These are phyloP conservation scores for Andinoacara biseriatus DNA, from an alignment of 2,113 vertebrate species.

Conservation along the genomic window DNA sequence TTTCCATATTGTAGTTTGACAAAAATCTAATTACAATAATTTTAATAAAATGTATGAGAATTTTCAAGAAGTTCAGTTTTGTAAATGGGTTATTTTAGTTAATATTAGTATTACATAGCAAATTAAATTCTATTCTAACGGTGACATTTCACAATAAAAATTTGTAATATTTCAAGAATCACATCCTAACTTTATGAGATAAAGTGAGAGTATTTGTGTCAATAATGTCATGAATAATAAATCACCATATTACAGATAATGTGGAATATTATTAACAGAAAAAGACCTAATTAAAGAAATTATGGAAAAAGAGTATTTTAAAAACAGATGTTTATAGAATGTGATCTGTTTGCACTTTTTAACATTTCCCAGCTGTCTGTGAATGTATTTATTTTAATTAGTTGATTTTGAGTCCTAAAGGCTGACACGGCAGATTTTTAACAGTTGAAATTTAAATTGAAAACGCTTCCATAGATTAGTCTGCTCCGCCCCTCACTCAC, in stretches of 20 bases:
- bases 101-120: too few species aligned
- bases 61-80: neutral
- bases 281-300: neutral
- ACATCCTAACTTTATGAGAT: neutral
- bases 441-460: neutral
- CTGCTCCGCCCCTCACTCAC: too few species aligned
- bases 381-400: neutral
- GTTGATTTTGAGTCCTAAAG: neutral
- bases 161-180: neutral
- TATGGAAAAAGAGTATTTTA: neutral
- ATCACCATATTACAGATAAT: neutral
- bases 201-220: neutral
- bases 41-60: neutral
- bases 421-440: neutral
- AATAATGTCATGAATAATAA: neutral
- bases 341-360: neutral
- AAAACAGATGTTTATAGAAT: neutral
- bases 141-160: neutral
- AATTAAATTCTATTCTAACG: too few species aligned
- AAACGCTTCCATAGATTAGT: neutral
- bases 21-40: neutral
- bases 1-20: neutral
- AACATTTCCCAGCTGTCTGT: neutral
- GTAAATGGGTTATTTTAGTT: neutral
- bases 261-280: neutral